phyloP scores from a whole-genome alignment of 2,888 invertebrate species.

The Ectropis crepuscularia region DNA sequence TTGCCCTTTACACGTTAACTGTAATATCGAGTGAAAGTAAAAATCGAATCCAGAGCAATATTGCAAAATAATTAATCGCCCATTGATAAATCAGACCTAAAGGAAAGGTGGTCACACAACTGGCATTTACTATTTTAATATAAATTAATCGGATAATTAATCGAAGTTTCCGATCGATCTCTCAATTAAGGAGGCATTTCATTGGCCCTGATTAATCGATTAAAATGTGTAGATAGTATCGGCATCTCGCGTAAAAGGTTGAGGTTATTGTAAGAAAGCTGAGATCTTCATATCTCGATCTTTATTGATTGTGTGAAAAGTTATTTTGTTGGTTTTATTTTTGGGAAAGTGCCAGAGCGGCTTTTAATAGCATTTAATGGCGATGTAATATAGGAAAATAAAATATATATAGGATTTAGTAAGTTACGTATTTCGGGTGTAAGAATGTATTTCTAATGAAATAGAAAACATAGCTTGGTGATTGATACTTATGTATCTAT shows the following conservation, averaged over 20 bases:
- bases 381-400: too few species aligned
- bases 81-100: slow-evolving; percentile 34
- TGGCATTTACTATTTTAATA: slow-evolving; percentile 39
- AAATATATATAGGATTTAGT: too few species aligned
- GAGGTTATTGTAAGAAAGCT: slow-evolving; percentile 12
- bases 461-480: too few species aligned
- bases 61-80: slow-evolving; percentile 49
- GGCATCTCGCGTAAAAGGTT: slow-evolving; percentile 18
- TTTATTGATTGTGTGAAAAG: slow-evolving; percentile 15
- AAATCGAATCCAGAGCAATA: slow-evolving; percentile 51
- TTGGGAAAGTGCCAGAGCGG: slow-evolving; percentile 2
- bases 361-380: neutral
- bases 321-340: slow-evolving; percentile 6
- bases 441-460: too few species aligned
- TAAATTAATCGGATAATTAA: slow-evolving; percentile 31
- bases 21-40: slow-evolving; percentile 48
- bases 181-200: slow-evolving; percentile 34
- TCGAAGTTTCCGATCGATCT: slow-evolving; percentile 36
- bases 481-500: too few species aligned
- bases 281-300: slow-evolving; percentile 11
- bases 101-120: slow-evolving; percentile 44
- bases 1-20: slow-evolving; percentile 16
- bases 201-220: slow-evolving; percentile 32
- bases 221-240: slow-evolving; percentile 25
- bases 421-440: too few species aligned